phyloP scores from a whole-genome alignment of 2,113 vertebrate genomes.

The Paradoxurus hermaphroditus region DNA sequence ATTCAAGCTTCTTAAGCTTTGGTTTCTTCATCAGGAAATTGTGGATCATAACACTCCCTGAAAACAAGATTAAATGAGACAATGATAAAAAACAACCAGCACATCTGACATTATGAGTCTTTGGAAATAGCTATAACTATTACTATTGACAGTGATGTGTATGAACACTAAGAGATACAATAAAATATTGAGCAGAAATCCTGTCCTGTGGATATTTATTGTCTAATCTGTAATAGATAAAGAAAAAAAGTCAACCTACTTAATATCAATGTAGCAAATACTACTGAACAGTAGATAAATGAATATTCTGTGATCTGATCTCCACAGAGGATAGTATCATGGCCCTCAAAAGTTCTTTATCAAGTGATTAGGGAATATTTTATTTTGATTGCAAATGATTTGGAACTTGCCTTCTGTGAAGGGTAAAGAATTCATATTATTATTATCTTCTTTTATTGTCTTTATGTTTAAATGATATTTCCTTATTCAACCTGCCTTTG shows the following conservation, averaged over 20 bases:
- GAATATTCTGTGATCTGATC: background rate
- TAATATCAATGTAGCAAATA: background rate
- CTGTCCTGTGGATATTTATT: background rate
- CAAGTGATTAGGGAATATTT: background rate
- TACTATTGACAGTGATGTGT: background rate
- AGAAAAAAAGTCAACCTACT: background rate
- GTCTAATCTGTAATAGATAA: background rate
- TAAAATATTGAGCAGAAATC: background rate
- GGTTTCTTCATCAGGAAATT: slow-evolving; percentile 50
- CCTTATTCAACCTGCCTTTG: background rate
- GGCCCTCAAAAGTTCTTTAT: background rate
- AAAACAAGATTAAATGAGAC: slow-evolving; percentile 22
- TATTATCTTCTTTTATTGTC: background rate
- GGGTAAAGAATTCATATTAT: background rate
- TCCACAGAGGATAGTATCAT: background rate
- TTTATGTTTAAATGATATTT: background rate
- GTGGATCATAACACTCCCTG: background rate
- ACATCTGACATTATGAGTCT: background rate
- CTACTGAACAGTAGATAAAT: background rate
- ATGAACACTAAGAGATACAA: background rate
- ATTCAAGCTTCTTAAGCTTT: slow-evolving; percentile 7
- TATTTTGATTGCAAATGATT: slow-evolving; percentile 22
- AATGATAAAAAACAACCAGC: slow-evolving; percentile 26
- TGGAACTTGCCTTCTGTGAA: background rate
- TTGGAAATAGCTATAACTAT: background rate